Evolutionary conservation across 2,888 invertebrate genomes (phyloP), one percentile per base, ranked within the genome.

Genomic region (Pollenia angustigena): DNA sequence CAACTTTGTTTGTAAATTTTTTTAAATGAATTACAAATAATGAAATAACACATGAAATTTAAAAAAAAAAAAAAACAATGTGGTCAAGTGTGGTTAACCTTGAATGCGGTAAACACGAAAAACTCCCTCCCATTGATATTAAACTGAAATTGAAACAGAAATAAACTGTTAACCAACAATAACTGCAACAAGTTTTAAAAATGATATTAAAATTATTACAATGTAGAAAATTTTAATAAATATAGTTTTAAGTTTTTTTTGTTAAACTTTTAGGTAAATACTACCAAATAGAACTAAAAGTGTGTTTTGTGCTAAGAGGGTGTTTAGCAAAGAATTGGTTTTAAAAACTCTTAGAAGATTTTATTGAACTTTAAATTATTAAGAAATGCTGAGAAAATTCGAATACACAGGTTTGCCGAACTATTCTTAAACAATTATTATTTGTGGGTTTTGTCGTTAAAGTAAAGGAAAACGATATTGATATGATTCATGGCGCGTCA

Each of bases 81-180:
- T 84, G 87, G 83, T 78, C 87, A 87, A 81, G 72, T 87, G 86
- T 74, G 81, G 87, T 87, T 87, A 84, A 81, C 87, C 87, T 87
- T 87, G 83, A 68, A 60, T 76, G 84, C 87, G 87, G 87, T 87
- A 81, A 87, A 87, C 54, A 54, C 79, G 71, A 85, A 83, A 68
- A 79, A 68, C 66, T 78, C 68, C 50, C 54, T 60, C 62, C 68
- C 32, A 74, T 75, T 79, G 64, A 79, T 74, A 79, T 68, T 11
- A 58, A 66, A 72, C n/a, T 44, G 52, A 79, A 74, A 60, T 56
- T 52, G 52, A 74, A 72, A 68, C 68, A 74, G 12, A 56, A 71
- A 64, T 12, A 52, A n/a, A 14, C n/a, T 18, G 32, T 12, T n/a
- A 16, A 42, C 10, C 6, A 40, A 23, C 8, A 56, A 50, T 58